These are phyloP conservation scores for Trachythela sp. DNA, from an alignment of 64 coral and sea anemone genomes.

Conservation along the genomic window DNA sequence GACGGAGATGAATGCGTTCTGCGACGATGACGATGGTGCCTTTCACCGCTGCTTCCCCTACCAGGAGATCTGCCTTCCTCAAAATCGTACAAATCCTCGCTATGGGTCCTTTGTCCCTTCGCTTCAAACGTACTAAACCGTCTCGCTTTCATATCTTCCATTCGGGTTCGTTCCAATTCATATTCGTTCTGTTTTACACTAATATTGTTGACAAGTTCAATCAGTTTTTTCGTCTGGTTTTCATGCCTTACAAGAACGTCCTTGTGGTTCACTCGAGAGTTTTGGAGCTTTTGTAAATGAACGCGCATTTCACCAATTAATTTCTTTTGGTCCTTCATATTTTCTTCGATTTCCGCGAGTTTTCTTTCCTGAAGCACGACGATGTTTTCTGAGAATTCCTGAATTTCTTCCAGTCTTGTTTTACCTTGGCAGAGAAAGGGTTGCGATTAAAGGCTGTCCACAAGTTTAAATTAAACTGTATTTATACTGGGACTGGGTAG, in stretches of 20 bases:
- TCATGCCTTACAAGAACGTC: constrained; percentile 12
- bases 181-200: constrained; percentile 6
- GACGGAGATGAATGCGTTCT: background rate
- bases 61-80: background rate
- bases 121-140: background rate
- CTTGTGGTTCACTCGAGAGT: constrained; percentile 11
- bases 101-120: background rate
- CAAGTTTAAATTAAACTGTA: too few relatives aligned
- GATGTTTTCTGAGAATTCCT: constrained; percentile 10
- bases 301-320: background rate
- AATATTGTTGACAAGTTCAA: background rate
- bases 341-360: constrained; percentile 4
- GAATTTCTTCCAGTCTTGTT: background rate
- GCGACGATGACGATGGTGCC: background rate
- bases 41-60: background rate
- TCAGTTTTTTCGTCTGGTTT: constrained; percentile 2
- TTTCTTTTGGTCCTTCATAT: constrained; percentile 1
- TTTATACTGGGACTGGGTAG: too few relatives aligned
- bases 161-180: background rate
- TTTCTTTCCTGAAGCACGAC: background rate
- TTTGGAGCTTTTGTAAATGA: background rate
- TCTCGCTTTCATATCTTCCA: background rate
- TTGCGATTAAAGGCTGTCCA: too few relatives aligned
- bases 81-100: background rate
- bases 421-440: too few relatives aligned